Conservation (phyloP, 2,888 invertebrate genomes). For the Euphydryas editha region DNA sequence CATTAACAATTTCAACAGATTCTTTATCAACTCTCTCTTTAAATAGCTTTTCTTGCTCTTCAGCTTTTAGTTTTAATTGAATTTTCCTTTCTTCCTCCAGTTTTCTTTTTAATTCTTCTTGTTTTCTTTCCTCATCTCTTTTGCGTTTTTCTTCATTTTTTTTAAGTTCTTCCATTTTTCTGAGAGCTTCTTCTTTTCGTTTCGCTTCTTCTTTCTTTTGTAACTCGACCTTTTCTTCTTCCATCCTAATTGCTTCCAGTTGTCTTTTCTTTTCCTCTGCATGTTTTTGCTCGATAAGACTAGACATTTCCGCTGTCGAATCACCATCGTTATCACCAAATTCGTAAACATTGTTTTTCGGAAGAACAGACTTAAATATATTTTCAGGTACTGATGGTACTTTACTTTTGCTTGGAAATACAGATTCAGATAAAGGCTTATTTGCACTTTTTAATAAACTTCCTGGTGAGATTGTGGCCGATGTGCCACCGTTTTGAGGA, state of each 20-base stretch:
- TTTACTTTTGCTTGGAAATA: slow-evolving; percentile 72
- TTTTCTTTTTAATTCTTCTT: slow-evolving; percentile 59
- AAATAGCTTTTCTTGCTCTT: slow-evolving; percentile 62
- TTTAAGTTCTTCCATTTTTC: slow-evolving; percentile 48
- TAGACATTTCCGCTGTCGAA: slow-evolving; percentile 33
- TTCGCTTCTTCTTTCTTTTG: slow-evolving; percentile 46
- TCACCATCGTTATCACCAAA: slow-evolving; percentile 60
- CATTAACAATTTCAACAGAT: slow-evolving; percentile 60
- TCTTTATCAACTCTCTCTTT: slow-evolving; percentile 67
- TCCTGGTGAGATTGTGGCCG: slow-evolving; percentile 60
- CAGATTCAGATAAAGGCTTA: slow-evolving; percentile 47
- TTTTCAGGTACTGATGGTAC: slow-evolving; percentile 64
- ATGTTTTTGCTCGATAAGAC: slow-evolving; percentile 50
- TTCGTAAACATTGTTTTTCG: slow-evolving; percentile 58
- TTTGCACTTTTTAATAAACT: slow-evolving; percentile 69
- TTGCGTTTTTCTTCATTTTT: slow-evolving; percentile 47
- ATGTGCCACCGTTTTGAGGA: slow-evolving; percentile 53
- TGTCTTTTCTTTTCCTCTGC: slow-evolving; percentile 48
- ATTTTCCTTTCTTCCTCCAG: slow-evolving; percentile 63
- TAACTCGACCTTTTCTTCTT: slow-evolving; percentile 45
- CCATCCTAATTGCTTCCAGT: slow-evolving; percentile 29
- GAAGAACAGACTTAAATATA: slow-evolving; percentile 62
- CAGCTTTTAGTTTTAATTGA: slow-evolving; percentile 62
- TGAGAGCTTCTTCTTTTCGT: slow-evolving; percentile 35
- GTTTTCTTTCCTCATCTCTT: slow-evolving; percentile 52